phyloP scores from a whole-genome alignment of 2,888 invertebrate species.

The Scotopteryx bipunctaria region DNA sequence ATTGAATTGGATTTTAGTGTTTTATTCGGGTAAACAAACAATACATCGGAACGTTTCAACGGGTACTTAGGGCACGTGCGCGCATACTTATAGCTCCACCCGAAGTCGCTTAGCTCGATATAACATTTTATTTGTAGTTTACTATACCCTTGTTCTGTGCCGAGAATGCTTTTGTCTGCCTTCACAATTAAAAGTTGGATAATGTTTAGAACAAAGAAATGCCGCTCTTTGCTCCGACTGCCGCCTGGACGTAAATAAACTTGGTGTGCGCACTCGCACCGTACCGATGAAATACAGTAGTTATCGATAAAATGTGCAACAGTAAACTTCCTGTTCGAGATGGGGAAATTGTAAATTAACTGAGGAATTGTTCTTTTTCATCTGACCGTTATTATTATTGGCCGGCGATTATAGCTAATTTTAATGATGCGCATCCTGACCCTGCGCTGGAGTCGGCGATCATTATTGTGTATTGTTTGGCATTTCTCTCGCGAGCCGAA shows the following conservation, averaged over 20 bases:
- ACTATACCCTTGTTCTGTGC: conserved; percentile 35
- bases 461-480: conserved; percentile 25
- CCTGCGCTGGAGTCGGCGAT: conserved; percentile 18
- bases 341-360: conserved; percentile 78
- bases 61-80: conserved; percentile 79
- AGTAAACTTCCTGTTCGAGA: conserved; percentile 77
- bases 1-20: conserved; percentile 84
- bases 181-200: conserved; percentile 79
- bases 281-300: conserved; percentile 62
- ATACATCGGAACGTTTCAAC: conserved; percentile 74
- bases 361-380: conserved; percentile 75
- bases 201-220: conserved; percentile 78
- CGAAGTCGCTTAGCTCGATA: conserved; percentile 70
- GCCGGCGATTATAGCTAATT: conserved; percentile 46
- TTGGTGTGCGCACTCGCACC: conserved; percentile 44
- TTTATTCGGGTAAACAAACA: conserved; percentile 83
- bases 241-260: conserved; percentile 72
- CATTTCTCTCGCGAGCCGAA: conserved; percentile 13
- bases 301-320: conserved; percentile 78
- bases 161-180: conserved; percentile 73
- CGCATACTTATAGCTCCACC: conserved; percentile 61
- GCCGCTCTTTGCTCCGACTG: conserved; percentile 72
- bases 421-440: conserved; percentile 39
- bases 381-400: conserved; percentile 69
- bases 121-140: conserved; percentile 77